These are phyloP conservation scores for Cisticola juncidis DNA, from an alignment of 2,113 vertebrate species.

Conservation along the genomic window DNA sequence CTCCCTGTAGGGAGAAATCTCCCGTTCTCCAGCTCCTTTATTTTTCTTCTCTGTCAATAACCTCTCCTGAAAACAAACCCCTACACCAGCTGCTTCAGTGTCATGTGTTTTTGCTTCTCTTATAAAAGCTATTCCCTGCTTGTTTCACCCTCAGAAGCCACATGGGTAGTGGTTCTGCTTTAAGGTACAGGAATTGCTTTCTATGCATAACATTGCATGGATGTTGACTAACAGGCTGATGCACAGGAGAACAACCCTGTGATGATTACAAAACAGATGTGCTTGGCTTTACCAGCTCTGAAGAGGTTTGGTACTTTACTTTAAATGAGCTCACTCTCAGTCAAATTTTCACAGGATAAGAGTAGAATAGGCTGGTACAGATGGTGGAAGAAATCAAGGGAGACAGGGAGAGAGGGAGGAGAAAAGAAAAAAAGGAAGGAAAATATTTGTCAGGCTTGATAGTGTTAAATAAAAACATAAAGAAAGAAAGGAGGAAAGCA, in stretches of 20 bases:
- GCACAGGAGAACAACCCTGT: background rate
- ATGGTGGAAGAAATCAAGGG: background rate
- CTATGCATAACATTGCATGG: background rate
- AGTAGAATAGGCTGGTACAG: background rate
- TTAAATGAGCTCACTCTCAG: background rate
- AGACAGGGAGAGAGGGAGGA: background rate
- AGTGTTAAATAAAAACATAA: conserved; percentile 49
- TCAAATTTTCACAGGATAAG: background rate
- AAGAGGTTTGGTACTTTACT: background rate
- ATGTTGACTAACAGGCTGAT: background rate
- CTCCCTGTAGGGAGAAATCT: background rate
- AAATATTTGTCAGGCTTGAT: conserved; percentile 47
- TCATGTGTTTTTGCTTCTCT: background rate
- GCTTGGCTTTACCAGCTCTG: background rate
- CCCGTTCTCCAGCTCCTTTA: background rate
- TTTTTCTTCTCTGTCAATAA: background rate
- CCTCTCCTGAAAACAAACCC: background rate
- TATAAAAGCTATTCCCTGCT: background rate
- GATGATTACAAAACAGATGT: background rate
- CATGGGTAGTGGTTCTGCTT: background rate
- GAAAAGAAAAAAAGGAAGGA: background rate
- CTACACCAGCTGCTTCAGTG: background rate
- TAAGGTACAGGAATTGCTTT: background rate
- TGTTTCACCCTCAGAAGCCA: background rate
- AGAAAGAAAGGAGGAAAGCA: conserved; percentile 29